Base-by-base conservation (phyloP, 2,113 vertebrate species). In the Chaenogobius annularis region DNA sequence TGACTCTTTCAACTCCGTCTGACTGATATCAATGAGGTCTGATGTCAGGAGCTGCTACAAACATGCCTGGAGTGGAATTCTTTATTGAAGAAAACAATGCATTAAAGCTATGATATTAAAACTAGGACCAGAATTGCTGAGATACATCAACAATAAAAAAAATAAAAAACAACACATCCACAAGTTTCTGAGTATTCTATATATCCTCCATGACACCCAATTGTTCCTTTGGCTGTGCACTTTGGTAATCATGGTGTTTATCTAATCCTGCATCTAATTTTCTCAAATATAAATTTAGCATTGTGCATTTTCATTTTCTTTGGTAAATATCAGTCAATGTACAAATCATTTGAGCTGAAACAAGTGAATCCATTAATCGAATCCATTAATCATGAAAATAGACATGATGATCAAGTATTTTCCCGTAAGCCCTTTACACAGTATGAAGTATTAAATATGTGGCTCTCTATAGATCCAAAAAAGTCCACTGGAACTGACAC, bases 11-110 rank as follows among this genome's bases (percentile, higher is more conserved):
- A 68, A 70, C 50, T 73, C 77, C 44, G 67, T 31, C 10, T 68
- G 83, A 80, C 85, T 83, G 84, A 78, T 82, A 85, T 77, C 66
- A 84, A 88, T 74, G 81, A 69, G 81, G 37, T 19, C 55, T 26
- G 62, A 47, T 54, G 50, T 10, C 50, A 54, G 19, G 19, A 54
- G 19, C 50, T 10, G 19, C 50, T 54, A 54, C 19, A 54, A 50
- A 6, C 0, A 54, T 54, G 50, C 19, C 50, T 54, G 19, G 19
- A 54, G 19, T 20, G n/a, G 6, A 54, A 54, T 54, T 20, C 0
- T 54, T 50, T 19, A 50, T 19, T 50, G 37, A 46, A 13, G 10
- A 10, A 10, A 54, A 54, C 1, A 20, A n/a, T 54, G n/a, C 50
- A 54, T n/a, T 7, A 46, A 54, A 54, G 50, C 50, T 54, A 19